Evolutionary conservation across 2,113 vertebrate genomes (phyloP), one percentile per base, ranked within the genome.

Genomic region (Chrysochloris asiatica): DNA sequence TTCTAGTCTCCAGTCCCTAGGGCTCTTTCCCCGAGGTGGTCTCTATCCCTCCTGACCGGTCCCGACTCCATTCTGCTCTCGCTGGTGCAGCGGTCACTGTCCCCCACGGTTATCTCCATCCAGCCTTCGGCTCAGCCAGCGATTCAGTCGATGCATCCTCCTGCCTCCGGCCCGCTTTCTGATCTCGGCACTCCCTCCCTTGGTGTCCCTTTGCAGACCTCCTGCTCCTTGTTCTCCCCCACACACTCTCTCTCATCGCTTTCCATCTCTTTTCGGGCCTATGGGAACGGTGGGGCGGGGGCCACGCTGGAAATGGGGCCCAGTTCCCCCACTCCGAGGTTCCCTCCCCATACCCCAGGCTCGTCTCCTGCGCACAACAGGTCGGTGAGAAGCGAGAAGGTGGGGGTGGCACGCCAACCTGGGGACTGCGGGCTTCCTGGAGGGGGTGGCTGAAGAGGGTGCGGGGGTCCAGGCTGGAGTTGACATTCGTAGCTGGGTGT

Each of bases 351-450:
- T 17, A 3, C 33, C 65, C 93, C 91, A 56, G 41, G 79, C 85
- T 65, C 33, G n/a, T 90, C 91, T 96, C 75, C 85, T 90, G 96
- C 94, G 95, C 96, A 96, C 96, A 97, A 96, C 95, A 96, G 95
- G 95, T 96, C 95, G 85, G 95, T 95, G 95, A 75, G 80, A 80
- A 9, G 71, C 83, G 86, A 82, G 86, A 86, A 82, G 93, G 56
- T 83, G 92, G 93, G 93, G 95, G 96, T 77, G 86, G 89, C 43
- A 78, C 75, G 72, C 88, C 93, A 75, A 69, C 73, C 88, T 8
- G 83, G 94, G 81, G 86, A 93, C 95, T 96, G 95, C 94, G 78
- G 96, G 95, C 91, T 93, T 96, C 93, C 92, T 59, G 95, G 93
- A 95, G 79, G 89, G 93, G 95, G 88, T 72, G 94, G 43, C 93